Evolutionary conservation across 2,113 vertebrate species (phyloP).

Genomic region (Hiodon alosoides): DNA sequence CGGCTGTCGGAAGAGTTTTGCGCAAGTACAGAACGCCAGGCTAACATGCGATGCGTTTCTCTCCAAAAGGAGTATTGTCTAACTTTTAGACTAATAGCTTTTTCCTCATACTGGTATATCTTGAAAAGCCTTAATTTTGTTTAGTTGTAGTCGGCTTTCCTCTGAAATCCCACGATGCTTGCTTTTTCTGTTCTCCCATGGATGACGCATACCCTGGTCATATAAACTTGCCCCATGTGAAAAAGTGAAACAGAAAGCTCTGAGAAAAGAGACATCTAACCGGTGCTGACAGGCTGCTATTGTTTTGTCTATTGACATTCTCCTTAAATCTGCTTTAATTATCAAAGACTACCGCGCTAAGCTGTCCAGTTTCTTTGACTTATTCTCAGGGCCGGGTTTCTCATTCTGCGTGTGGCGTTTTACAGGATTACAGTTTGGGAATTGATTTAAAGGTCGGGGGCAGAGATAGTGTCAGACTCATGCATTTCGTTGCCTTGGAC

Average conservation of each 20-base stretch:
- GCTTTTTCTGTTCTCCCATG: neutral
- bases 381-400: neutral
- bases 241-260: neutral
- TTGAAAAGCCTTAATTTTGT: too few species aligned
- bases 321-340: neutral
- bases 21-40: too few species aligned
- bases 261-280: neutral
- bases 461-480: conserved; percentile 32
- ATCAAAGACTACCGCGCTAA: conserved; percentile 3
- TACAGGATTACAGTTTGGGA: conserved; percentile 57
- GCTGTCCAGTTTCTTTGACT: conserved; percentile 30
- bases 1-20: too few species aligned
- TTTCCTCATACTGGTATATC: too few species aligned
- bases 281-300: neutral
- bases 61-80: too few species aligned
- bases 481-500: conserved; percentile 41
- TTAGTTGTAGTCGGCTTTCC: too few species aligned
- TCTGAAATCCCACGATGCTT: too few species aligned
- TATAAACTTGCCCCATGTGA: conserved; percentile 9
- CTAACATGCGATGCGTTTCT: too few species aligned
- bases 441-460: conserved; percentile 52
- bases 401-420: conserved; percentile 23
- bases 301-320: neutral
- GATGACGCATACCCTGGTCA: conserved; percentile 31
- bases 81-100: too few species aligned